A percentile compares a stretch with the other conserved stretches of the same genome.
Evolutionary conservation across 2,113 vertebrate genomes (phyloP).

Genomic region (Alexandromys fortis): DNA sequence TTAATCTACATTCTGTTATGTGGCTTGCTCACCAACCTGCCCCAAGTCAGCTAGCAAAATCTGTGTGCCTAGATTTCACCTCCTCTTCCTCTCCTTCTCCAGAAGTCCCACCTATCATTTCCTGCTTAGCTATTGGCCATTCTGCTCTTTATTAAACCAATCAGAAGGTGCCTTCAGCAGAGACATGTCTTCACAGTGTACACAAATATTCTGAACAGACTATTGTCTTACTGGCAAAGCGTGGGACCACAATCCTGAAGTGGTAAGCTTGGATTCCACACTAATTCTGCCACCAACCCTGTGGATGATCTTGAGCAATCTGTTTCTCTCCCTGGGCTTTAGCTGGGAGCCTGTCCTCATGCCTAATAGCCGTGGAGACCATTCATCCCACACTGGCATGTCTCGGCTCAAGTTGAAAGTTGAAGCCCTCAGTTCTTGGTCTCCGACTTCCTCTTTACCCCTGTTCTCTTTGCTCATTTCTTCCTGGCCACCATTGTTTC

Average conservation of each 20-base stretch:
- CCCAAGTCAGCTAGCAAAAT: not conserved
- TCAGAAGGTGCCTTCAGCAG: not conserved
- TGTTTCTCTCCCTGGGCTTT: not conserved
- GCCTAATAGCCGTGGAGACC: not conserved
- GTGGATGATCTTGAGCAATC: not conserved
- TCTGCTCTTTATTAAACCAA: not conserved
- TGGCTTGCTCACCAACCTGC: not conserved
- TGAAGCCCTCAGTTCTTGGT: not conserved
- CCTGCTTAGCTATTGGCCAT: not conserved
- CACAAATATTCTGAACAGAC: not conserved
- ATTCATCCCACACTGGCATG: not conserved
- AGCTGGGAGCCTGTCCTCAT: not conserved
- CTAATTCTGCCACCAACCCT: not conserved
- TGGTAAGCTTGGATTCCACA: not conserved
- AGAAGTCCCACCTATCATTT: not conserved
- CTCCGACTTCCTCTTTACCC: not conserved
- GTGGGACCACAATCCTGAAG: not conserved
- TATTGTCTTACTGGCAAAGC: slow-evolving; percentile 43
- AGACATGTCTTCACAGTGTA: not conserved
- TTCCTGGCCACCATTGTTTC: not conserved
- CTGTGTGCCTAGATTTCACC: not conserved
- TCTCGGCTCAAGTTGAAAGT: not conserved
- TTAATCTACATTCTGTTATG: not conserved
- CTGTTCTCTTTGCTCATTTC: not conserved
- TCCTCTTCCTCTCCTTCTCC: not conserved